Conservation (phyloP, 23 tunicate genomes). For the Styela plicata region DNA sequence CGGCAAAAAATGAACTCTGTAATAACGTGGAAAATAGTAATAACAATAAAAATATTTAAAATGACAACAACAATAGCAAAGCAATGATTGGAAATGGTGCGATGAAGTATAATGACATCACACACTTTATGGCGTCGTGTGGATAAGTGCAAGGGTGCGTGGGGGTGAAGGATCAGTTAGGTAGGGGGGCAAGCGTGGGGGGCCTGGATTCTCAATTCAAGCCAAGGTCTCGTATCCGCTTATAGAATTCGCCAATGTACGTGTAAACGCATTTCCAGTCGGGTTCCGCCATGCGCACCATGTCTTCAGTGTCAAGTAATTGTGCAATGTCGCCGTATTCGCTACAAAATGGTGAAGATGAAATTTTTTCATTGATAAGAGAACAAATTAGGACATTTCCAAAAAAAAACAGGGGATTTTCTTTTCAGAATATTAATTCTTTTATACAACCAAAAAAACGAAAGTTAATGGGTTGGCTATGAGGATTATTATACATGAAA, state of each 20-base stretch:
- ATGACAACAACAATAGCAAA: neutral
- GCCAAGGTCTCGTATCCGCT: conserved; percentile 70
- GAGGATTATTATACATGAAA: neutral
- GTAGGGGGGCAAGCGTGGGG: conserved; percentile 8
- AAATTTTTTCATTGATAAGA: neutral
- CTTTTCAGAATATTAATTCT: too few species aligned
- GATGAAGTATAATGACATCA: neutral
- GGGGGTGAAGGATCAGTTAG: neutral
- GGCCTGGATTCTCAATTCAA: conserved; percentile 18
- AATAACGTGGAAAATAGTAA: neutral
- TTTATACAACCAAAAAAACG: neutral
- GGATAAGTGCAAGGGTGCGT: neutral
- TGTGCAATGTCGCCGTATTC: conserved; percentile 50
- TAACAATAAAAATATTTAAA: too few species aligned
- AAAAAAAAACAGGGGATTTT: too few species aligned
- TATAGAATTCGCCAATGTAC: conserved; percentile 85
- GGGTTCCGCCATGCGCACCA: conserved; percentile 57
- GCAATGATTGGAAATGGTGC: neutral
- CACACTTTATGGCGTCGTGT: neutral
- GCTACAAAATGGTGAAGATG: conserved; percentile 30
- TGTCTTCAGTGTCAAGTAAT: conserved; percentile 76
- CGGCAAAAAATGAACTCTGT: neutral
- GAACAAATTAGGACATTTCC: too few species aligned
- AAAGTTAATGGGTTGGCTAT: neutral
- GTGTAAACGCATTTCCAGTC: conserved; percentile 97